phyloP scores from a whole-genome alignment of 2,888 invertebrate species.

The Temnothorax unifasciatus region DNA sequence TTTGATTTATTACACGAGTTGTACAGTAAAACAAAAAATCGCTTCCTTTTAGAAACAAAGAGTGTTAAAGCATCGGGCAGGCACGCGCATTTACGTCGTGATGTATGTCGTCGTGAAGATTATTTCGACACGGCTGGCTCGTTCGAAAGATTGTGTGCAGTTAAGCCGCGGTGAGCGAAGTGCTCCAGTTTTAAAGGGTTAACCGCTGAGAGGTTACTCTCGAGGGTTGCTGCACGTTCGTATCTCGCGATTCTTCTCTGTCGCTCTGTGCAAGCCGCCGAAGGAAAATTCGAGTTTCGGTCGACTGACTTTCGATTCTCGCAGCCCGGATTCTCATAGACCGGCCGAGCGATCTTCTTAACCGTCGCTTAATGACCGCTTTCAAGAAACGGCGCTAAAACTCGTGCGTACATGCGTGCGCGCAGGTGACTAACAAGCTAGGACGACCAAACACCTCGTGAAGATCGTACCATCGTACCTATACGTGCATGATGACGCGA shows the following conservation, averaged over 20 bases:
- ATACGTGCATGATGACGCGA: constrained; percentile 6
- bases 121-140: constrained; percentile 53
- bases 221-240: constrained; percentile 10
- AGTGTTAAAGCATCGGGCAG: constrained; percentile 1
- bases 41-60: neutral
- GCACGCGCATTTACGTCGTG: constrained; percentile 22
- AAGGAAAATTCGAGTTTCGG: constrained; percentile 59
- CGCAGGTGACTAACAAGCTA: constrained; percentile 23
- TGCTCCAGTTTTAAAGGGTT: constrained; percentile 54
- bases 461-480: neutral
- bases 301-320: constrained; percentile 49
- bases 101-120: constrained; percentile 46
- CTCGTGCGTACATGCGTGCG: constrained; percentile 5
- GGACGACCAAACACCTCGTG: neutral
- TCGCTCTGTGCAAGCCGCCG: neutral
- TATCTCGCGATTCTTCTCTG: neutral
- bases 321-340: constrained; percentile 56
- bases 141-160: constrained; percentile 34
- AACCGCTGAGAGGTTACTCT: constrained; percentile 13
- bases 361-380: constrained; percentile 60
- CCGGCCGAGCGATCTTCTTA: constrained; percentile 43
- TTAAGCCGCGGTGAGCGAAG: constrained; percentile 26
- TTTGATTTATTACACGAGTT: neutral
- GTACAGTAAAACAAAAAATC: neutral
- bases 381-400: constrained; percentile 41